Evolutionary conservation across 2,113 vertebrate species (phyloP), one percentile per base, ranked within the genome.

Genomic region (Cheirogaleus medius): DNA sequence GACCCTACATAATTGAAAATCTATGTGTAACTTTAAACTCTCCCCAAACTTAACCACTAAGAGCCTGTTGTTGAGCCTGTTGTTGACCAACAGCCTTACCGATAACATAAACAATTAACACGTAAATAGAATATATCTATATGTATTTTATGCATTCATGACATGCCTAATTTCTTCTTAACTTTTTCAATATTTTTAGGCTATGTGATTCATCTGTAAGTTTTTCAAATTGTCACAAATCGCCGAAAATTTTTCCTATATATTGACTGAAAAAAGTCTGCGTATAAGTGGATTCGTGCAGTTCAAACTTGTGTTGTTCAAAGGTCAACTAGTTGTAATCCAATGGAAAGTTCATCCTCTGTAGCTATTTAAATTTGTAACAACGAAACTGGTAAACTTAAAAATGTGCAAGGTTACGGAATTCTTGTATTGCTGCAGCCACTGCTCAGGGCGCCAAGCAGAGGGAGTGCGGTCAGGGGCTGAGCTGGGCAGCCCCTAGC

Each of bases 361-460:
- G 56, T 13, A 66, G 49, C 34, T 87, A 21, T 54, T 80, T 77
- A 68, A 68, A 60, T 27, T 6, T 49, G 20, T 2, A 49, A 39
- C 34, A 9, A 47, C 27, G 83, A 80, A 66, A 11, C 37, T 17
- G 27, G 13, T 52, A 56, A 56, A 47, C 21, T 32, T 82, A 20
- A 66, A 80, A 39, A 88, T 39, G 13, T 47, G 14, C 25, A n/a
- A 39, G 7, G 6, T 47, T 18, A 17, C 4, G 11, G 64, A 92
- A 39, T 39, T 23, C 7, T 20, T 34, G 27, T 42, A 42, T 5
- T 10, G 88, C 82, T 68, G 6, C 32, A 10, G 18, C 27, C 5
- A 8, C 37, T 10, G 9, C 1, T 21, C 47, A 1, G 2, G 14
- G 29, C 2, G 7, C 60, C 1, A 12, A 1, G 0, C 17, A 20